Evolutionary conservation across 2,797 vertebrate species (phyloP), one percentile per base, ranked within the genome.

Genomic region (Lepilemur septentrionalis): DNA sequence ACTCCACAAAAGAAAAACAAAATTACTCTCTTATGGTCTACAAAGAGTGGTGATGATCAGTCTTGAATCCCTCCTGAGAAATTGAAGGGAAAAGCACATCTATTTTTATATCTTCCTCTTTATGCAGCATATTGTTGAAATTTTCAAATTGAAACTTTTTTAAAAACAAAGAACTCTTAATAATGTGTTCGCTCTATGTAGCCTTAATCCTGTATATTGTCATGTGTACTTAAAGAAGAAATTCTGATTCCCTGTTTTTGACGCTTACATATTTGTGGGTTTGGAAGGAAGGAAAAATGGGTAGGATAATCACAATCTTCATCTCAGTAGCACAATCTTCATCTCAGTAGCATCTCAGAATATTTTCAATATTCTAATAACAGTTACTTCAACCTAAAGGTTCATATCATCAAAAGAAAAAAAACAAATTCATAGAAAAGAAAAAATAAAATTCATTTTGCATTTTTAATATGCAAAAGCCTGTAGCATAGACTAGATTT

Each of bases 21-120:
- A 93, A 90, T 90, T 65, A 65, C 9, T 83, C 25, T 48, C 23
- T 61, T 80, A 20, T 72, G 28, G 76, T 81, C 81, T 88, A 63
- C 11, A 48, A 67, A 94, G 76, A 83, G 3, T 52, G 12, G 52
- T 48, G 55, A 46, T 76, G 81, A 43, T 92, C 52, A 59, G 14
- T 61, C 50, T 94, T 72, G 25, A 96, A 50, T 75, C 9, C 43
- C 23, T 92, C 70, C n/a, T 22, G 72, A 88, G 43, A 95, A 96
- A 89, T 69, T 43, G 61, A 87, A 88, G 75, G 67, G 41, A 76
- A 84, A 91, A 82, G 32, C 35, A 50, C 30, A 50, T 14, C 25
- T 38, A 41, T 61, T 52, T 75, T 70, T 55, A 4, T 35, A 43
- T 59, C 30, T 80, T 82, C 50, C 43, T 63, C 28, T 85, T 82